phyloP scores from a whole-genome alignment of 2,888 invertebrate species.

The Drosophila nr. perissopoda region DNA sequence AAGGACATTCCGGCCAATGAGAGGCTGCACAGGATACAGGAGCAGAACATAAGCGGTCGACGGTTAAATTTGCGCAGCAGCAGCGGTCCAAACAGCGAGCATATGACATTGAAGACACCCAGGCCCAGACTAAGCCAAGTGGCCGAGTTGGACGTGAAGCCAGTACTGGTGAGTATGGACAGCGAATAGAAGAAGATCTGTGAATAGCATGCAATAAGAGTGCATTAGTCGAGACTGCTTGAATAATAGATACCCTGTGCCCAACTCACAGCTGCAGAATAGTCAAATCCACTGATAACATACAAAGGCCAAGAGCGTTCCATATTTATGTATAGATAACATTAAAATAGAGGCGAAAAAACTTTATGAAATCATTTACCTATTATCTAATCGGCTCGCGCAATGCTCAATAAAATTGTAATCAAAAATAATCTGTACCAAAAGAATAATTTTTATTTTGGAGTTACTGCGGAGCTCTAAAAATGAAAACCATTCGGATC shows the following conservation, averaged over 20 bases:
- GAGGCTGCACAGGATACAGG: constrained; percentile 86
- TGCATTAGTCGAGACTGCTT: neutral
- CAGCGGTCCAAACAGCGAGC: constrained; percentile 88
- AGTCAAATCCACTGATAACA: neutral
- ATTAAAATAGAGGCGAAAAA: too few relatives aligned
- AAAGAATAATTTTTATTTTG: neutral
- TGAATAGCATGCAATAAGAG: constrained; percentile 85
- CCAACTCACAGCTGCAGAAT: neutral
- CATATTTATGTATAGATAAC: neutral
- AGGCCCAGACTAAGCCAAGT: constrained; percentile 92
- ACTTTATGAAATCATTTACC: too few relatives aligned
- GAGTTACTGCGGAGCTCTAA: neutral
- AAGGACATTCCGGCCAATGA: constrained; percentile 87
- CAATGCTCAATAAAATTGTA: neutral
- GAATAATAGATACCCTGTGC: neutral
- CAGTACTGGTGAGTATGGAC: constrained; percentile 90
- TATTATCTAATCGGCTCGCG: neutral
- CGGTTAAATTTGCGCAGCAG: constrained; percentile 89
- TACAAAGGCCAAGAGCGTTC: neutral
- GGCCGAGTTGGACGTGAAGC: constrained; percentile 87
- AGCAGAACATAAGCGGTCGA: constrained; percentile 88
- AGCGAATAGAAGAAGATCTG: constrained; percentile 92
- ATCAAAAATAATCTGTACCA: neutral
- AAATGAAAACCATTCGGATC: neutral
- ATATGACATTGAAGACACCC: constrained; percentile 88